Evolutionary conservation across 1,140 invertebrate species (phyloP).

Genomic region (Trichomalopsis sarcophagae): DNA sequence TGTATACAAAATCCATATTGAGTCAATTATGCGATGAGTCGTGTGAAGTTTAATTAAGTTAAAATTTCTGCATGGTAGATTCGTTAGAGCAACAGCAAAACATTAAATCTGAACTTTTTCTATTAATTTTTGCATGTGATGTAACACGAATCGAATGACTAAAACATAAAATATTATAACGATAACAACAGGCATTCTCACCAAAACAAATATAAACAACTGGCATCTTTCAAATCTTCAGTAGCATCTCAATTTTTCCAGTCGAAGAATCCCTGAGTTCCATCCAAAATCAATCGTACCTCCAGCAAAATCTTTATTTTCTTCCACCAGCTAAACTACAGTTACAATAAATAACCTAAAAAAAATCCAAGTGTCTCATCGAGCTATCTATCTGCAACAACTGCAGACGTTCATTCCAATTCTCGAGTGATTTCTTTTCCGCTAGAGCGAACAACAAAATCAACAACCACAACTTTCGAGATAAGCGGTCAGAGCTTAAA

Average conservation of each 20-base stretch:
- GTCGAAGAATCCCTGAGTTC: not conserved
- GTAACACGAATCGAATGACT: not conserved
- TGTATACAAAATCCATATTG: not conserved
- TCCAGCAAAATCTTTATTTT: not conserved
- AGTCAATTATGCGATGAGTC: not conserved
- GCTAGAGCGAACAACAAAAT: no score
- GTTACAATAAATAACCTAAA: constrained; percentile 5
- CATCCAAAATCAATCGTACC: not conserved
- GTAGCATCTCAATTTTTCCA: not conserved
- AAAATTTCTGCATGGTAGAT: not conserved
- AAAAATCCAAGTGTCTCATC: not conserved
- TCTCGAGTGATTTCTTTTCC: no score
- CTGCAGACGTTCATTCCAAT: not conserved
- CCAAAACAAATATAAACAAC: not conserved
- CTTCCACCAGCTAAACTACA: not conserved
- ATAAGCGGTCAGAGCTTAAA: not conserved
- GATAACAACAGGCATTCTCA: not conserved
- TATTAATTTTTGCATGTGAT: no score
- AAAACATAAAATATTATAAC: not conserved
- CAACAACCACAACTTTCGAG: not conserved
- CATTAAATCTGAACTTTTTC: not conserved
- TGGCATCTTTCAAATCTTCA: not conserved
- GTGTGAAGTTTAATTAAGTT: not conserved
- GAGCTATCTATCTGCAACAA: not conserved
- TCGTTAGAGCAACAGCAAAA: no score